Percentiles rank a stretch among this genome's conserved stretches.
Evolutionary conservation across 2,113 vertebrate species (phyloP).

Genomic region (Cheirogaleus medius): DNA sequence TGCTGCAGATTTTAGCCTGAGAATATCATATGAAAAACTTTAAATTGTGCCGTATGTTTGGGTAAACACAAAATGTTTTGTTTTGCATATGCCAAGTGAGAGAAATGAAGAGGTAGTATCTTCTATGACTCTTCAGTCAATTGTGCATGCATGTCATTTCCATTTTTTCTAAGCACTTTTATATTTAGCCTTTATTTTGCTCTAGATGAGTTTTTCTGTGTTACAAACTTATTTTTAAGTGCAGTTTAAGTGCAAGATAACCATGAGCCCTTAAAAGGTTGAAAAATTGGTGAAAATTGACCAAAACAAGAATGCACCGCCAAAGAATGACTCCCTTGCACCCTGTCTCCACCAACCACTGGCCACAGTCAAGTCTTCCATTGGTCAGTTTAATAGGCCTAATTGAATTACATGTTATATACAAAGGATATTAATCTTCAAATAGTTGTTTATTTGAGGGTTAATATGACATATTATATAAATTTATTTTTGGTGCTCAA

Average conservation of each 20-base stretch:
- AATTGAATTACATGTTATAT: constrained; percentile 1
- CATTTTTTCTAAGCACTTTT: not conserved
- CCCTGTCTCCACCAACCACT: not conserved
- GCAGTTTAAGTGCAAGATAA: not conserved
- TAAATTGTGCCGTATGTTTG: not conserved
- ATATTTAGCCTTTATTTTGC: not conserved
- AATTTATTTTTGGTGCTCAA: not conserved
- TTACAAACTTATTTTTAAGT: constrained; percentile 20
- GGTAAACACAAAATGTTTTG: not conserved
- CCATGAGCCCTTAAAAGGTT: not conserved
- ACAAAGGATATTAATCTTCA: not conserved
- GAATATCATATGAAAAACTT: not conserved
- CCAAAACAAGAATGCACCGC: not conserved
- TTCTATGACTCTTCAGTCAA: not conserved
- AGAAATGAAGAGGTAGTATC: not conserved
- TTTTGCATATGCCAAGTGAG: not conserved
- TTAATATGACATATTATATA: not conserved
- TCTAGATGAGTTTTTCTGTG: not conserved
- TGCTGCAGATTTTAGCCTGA: not conserved
- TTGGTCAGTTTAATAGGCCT: not conserved
- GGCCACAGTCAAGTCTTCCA: not conserved
- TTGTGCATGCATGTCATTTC: not conserved
- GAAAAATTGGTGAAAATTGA: not conserved
- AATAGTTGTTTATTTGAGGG: not conserved
- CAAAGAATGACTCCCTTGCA: not conserved